Base-by-base conservation (phyloP, 2,797 vertebrate species). In the Diglossa cyanea region DNA sequence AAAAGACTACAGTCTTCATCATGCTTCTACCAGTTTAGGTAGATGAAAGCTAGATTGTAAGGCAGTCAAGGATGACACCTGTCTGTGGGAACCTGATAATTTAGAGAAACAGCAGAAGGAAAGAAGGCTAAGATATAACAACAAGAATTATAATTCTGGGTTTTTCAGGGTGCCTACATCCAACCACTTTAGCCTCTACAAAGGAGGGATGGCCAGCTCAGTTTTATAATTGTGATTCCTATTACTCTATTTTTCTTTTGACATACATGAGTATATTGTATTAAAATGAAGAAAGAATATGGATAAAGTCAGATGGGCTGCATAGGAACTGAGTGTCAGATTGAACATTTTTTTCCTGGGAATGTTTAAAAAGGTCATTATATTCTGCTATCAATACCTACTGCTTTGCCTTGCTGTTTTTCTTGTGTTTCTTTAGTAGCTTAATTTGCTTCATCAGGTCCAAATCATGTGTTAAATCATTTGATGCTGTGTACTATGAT, bases 361-460 rank as follows among this genome's bases (percentile, higher is more conserved):
- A 82, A 79, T 21, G 16, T 94, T 93, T 94, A 60, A 92, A 94
- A 94, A 93, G 23, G 85, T 80, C 25, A 86, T 81, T 92, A 85
- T 54, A 87, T 78, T 92, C 85, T 94, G 71, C 75, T 92, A 48
- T 91, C 95, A 96, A 92, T 82, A 81, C 39, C 18, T 82, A 68
- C 77, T 73, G 42, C n/a, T 87, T 93, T 92, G n/a, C 84, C 94
- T 95, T 94, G 39, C 50, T 87, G 62, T 89, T 96, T 97, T 90
- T 83, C 71, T 71, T 72, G 58, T 85, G 45, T 91, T 95, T 73
- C 62, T 95, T 85, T 80, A 91, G 57, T 91, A 96, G 84, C 82
- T 96, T 94, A 86, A 89, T 96, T 91, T 95, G 55, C 63, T 97
- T 96, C 60, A 95, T 88, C 77, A 47, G 50, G 62, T 96, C 65